Percentiles rank a stretch among this genome's conserved stretches.
Conservation (phyloP, 2,797 vertebrate genomes). For the Synaphobranchus kaupii region DNA sequence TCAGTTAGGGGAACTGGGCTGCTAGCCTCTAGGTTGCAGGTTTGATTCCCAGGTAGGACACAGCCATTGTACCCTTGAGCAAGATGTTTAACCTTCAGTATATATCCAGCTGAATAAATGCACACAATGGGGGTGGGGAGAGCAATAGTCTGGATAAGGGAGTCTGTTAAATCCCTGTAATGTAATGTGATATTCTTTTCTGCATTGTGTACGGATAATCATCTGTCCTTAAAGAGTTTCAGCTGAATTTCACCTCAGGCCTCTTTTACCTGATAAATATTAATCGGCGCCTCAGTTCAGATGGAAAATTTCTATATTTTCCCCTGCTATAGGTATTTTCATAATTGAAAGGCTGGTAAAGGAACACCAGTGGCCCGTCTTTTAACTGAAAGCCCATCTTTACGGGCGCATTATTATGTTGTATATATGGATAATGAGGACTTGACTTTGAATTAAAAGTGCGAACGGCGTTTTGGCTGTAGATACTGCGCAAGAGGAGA, state of each 20-base stretch:
- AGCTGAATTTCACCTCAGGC: background rate
- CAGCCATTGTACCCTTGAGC: background rate
- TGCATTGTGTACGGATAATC: background rate
- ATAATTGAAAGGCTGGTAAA: background rate
- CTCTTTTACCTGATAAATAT: background rate
- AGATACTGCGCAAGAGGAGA: background rate
- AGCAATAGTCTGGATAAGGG: no score
- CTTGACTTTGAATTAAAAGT: conserved; percentile 9
- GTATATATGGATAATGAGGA: background rate
- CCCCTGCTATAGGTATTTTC: background rate
- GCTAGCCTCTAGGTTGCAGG: background rate
- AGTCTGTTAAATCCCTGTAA: background rate
- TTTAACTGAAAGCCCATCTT: background rate
- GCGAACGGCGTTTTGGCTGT: no score
- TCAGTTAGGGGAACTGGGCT: no score
- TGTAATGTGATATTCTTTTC: background rate
- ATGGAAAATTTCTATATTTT: background rate
- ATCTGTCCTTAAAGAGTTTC: background rate
- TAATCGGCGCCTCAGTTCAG: background rate
- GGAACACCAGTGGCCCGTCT: background rate
- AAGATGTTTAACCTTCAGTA: background rate
- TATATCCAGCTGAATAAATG: background rate
- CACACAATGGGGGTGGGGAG: background rate
- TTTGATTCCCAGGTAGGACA: background rate
- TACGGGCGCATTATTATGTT: background rate